Evolutionary conservation across 2,888 invertebrate species (phyloP).

Genomic region (Andrena flavipes): DNA sequence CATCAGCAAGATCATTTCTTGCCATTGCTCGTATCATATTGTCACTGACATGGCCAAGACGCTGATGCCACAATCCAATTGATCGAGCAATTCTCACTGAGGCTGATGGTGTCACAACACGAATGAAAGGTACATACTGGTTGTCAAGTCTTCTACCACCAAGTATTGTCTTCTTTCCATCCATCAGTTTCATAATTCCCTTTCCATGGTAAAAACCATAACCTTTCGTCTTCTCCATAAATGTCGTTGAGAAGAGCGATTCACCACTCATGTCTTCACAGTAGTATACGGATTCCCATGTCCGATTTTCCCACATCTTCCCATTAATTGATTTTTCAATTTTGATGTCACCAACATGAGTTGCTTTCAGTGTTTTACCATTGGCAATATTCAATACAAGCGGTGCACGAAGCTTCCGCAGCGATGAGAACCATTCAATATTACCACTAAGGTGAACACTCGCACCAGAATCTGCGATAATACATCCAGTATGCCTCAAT

Average conservation of each 20-base stretch:
- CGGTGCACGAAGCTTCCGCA: conserved; percentile 23
- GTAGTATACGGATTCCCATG: conserved; percentile 41
- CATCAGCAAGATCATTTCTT: conserved; percentile 27
- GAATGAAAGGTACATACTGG: conserved; percentile 44
- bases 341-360: conserved; percentile 40
- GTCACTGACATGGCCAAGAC: conserved; percentile 33
- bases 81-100: conserved; percentile 33
- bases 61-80: conserved; percentile 38
- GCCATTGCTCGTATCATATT: conserved; percentile 32
- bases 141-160: conserved; percentile 36
- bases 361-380: conserved; percentile 25
- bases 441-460: conserved; percentile 36
- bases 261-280: conserved; percentile 25
- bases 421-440: conserved; percentile 32
- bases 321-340: conserved; percentile 31
- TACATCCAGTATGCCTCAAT: neutral
- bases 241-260: conserved; percentile 39
- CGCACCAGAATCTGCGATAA: conserved; percentile 41
- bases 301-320: conserved; percentile 14
- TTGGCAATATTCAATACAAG: conserved; percentile 26
- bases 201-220: conserved; percentile 44
- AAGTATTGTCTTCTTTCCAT: conserved; percentile 21
- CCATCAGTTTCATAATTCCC: conserved; percentile 29
- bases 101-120: conserved; percentile 4
- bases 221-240: conserved; percentile 41